Evolutionary conservation across 2,888 invertebrate species (phyloP).

Genomic region (Troides aeacus): DNA sequence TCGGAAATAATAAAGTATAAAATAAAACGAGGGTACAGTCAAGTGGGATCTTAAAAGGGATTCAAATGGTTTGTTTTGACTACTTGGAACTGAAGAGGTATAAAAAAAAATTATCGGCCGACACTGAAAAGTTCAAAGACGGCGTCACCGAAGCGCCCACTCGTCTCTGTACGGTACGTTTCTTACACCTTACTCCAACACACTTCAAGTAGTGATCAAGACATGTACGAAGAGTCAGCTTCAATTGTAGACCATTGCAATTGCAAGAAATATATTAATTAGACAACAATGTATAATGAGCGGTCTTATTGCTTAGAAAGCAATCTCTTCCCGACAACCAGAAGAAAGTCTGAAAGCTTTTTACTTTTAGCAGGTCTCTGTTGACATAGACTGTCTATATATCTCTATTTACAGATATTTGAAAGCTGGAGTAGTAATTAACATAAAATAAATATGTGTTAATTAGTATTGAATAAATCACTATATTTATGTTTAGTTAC

Average conservation of each 20-base stretch:
- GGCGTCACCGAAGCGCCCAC: conserved; percentile 17
- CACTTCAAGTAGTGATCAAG: background rate
- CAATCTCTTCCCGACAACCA: no score
- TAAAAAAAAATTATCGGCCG: conserved; percentile 61
- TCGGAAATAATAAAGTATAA: conserved; percentile 54
- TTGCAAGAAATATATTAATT: no score
- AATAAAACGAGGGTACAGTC: conserved; percentile 60
- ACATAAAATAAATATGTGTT: no score
- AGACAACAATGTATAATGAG: no score
- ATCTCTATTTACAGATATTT: no score
- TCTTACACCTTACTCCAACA: conserved; percentile 10
- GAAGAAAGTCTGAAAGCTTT: no score
- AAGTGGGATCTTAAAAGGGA: conserved; percentile 65
- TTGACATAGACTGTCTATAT: no score
- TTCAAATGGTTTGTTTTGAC: conserved; percentile 78
- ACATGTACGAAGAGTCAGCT: background rate
- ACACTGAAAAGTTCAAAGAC: conserved; percentile 58
- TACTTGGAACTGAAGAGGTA: conserved; percentile 58
- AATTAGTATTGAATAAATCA: no score
- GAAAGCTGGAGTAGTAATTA: no score
- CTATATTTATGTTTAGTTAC: no score
- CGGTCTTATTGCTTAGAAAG: no score
- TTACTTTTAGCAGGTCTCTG: no score
- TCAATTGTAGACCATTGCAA: background rate
- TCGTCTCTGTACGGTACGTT: conserved; percentile 3